These are phyloP conservation scores for Himalopsyche phryganea DNA, from an alignment of 1,140 invertebrate species.

Conservation along the genomic window DNA sequence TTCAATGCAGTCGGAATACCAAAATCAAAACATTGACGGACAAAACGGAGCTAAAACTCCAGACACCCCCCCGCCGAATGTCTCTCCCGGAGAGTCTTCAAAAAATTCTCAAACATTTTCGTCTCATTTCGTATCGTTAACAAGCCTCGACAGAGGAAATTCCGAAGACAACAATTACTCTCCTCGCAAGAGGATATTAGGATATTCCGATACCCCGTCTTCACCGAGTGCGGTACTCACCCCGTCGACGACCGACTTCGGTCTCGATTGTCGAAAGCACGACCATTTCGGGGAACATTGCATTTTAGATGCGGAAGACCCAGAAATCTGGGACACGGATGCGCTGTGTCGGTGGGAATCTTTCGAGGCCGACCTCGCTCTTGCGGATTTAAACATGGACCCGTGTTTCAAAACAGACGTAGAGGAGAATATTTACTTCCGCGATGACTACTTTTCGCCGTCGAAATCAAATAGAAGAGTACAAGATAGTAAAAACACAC, in stretches of 20 bases:
- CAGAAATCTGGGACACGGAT: slow-evolving; percentile 46
- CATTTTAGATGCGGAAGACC: slow-evolving; percentile 29
- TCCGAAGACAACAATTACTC: slow-evolving; percentile 32
- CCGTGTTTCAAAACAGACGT: slow-evolving; percentile 55
- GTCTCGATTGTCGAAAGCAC: slow-evolving; percentile 12
- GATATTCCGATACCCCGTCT: slow-evolving; percentile 39
- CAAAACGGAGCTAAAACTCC: slow-evolving; percentile 48
- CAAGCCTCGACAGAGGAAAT: slow-evolving; percentile 43
- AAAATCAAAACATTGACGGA: slow-evolving; percentile 26
- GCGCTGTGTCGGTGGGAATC: slow-evolving; percentile 51
- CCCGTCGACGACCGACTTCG: slow-evolving; percentile 42
- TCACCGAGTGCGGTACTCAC: slow-evolving; percentile 57
- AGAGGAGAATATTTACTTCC: slow-evolving; percentile 56
- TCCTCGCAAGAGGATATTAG: slow-evolving; percentile 39
- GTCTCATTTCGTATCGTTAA: slow-evolving; percentile 56
- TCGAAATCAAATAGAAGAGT: slow-evolving; percentile 32
- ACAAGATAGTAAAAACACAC: slow-evolving; percentile 17
- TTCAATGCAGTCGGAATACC: slow-evolving; percentile 23
- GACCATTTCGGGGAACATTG: slow-evolving; percentile 27
- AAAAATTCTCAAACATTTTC: slow-evolving; percentile 53
- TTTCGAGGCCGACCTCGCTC: slow-evolving; percentile 51
- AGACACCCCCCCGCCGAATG: slow-evolving; percentile 58
- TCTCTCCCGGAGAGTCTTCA: slow-evolving; percentile 51
- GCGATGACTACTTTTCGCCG: slow-evolving; percentile 44
- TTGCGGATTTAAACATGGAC: slow-evolving; percentile 50